A percentile compares a stretch with the other conserved stretches of the same genome.
These are phyloP conservation scores for Helobdella robusta DNA, from an alignment of 2,888 invertebrate genomes.

Conservation along the genomic window DNA sequence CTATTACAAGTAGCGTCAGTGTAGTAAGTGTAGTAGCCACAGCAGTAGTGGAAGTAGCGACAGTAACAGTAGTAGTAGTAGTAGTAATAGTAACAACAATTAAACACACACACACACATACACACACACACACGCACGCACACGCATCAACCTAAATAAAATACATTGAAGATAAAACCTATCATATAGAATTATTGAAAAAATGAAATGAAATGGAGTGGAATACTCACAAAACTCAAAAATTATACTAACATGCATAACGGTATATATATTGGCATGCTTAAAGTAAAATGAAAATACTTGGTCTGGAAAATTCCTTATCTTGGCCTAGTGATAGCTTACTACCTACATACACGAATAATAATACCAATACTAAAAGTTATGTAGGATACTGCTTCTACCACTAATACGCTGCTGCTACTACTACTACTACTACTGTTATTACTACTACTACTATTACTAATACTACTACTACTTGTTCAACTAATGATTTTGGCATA, in stretches of 20 bases:
- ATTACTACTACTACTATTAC: too few relatives aligned
- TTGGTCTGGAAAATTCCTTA: slow-evolving; percentile 27
- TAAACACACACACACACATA: not conserved
- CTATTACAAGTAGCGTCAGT: not conserved
- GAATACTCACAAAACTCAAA: not conserved
- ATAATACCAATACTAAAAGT: not conserved
- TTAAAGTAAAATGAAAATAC: slow-evolving; percentile 5
- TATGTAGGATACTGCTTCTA: not conserved
- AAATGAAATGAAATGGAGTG: too few relatives aligned
- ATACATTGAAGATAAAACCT: not conserved
- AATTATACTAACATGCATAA: not conserved
- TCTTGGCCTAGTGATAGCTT: slow-evolving; percentile 23
- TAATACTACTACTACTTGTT: not conserved
- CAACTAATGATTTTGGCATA: too few relatives aligned
- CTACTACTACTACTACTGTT: too few relatives aligned
- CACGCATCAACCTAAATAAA: not conserved
- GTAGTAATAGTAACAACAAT: not conserved
- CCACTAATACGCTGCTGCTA: not conserved
- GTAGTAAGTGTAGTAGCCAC: not conserved
- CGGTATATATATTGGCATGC: not conserved
- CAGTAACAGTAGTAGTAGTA: not conserved
- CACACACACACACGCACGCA: not conserved
- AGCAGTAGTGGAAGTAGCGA: too few relatives aligned
- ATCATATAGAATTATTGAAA: not conserved
- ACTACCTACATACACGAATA: slow-evolving; percentile 10